phyloP scores from a whole-genome alignment of 2,797 vertebrate species.

The Lithobates sylvaticus region DNA sequence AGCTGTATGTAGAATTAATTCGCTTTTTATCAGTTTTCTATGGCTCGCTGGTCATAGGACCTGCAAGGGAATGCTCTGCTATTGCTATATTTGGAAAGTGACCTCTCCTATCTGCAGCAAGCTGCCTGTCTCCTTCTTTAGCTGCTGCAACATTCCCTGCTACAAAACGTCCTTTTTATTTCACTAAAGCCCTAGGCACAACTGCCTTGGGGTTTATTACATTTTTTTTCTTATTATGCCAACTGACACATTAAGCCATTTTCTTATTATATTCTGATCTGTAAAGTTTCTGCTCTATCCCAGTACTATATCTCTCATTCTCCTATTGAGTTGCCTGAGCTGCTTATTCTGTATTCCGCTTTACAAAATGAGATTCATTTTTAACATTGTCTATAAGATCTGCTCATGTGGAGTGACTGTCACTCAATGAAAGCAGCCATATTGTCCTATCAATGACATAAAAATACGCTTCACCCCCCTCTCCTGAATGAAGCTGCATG shows the following conservation, averaged over 20 bases:
- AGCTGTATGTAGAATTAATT: background rate
- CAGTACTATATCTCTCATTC: background rate
- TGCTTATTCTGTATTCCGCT: background rate
- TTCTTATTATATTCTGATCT: background rate
- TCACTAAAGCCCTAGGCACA: slow-evolving; percentile 5
- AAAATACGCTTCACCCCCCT: background rate
- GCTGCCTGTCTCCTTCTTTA: slow-evolving; percentile 57
- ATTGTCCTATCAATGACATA: slow-evolving; percentile 57
- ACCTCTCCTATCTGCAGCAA: slow-evolving; percentile 57
- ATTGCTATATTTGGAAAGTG: slow-evolving; percentile 63
- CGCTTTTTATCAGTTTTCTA: slow-evolving; percentile 6
- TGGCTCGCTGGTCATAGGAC: slow-evolving; percentile 48
- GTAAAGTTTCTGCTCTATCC: background rate
- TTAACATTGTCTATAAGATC: background rate
- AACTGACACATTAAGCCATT: background rate
- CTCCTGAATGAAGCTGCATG: background rate
- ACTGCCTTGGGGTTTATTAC: background rate
- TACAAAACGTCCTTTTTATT: slow-evolving; percentile 24
- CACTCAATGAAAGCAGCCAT: slow-evolving; percentile 43
- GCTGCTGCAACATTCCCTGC: slow-evolving; percentile 42
- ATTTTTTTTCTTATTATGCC: background rate
- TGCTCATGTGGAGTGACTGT: slow-evolving; percentile 17
- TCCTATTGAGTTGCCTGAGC: background rate
- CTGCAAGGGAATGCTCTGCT: slow-evolving; percentile 49
- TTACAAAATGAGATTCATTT: background rate